Evolutionary conservation across 1,140 invertebrate species (phyloP), one percentile per base, ranked within the genome.

Genomic region (Papilio polyxenes): DNA sequence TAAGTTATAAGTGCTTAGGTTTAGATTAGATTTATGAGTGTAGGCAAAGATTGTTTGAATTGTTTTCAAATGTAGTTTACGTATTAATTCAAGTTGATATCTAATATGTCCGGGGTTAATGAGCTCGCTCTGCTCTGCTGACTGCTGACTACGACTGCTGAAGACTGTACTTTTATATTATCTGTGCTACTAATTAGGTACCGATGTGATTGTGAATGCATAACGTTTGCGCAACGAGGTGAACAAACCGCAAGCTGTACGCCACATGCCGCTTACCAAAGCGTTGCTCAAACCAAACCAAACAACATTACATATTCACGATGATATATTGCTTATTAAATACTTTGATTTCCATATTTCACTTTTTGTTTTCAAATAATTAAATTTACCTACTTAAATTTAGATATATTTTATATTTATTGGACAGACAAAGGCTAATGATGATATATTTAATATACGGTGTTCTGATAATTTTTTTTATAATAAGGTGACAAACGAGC

Each of bases 281-380:
- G 23, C 65, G 31, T 72, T 37, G 65, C 65, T 37, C 65, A 37
- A 37, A 72, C 11, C 65, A 69, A 69, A 65, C 62, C 23, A 69
- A 69, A 65, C 62, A 11, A 15, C 4, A 23, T 72, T 72, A 31
- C 13, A 13, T 59, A 59, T 20, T 9, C 9, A 1, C 17, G 56
- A 37, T 72, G 13, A 72, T 31, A 72, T 72, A 37, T 72, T 40
- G 31, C 31, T 7, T 13, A 72, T 72, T 72, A 72, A 72, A 40
- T 72, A 15, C 6, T 23, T 9, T 65, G 2, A 31, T 65, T 65
- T 65, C 17, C 65, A 72, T 72, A 37, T 72, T 40, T 40, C 0
- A 23, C 2, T 62, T 62, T 65, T 37, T 31, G 62, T 65, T 65
- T 11, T 31, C 23, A 59, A 59, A 59, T 59, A 17, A n/a, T n/a